Conservation (phyloP, 2,113 vertebrate genomes). For the Psittacula cyanocephala region DNA sequence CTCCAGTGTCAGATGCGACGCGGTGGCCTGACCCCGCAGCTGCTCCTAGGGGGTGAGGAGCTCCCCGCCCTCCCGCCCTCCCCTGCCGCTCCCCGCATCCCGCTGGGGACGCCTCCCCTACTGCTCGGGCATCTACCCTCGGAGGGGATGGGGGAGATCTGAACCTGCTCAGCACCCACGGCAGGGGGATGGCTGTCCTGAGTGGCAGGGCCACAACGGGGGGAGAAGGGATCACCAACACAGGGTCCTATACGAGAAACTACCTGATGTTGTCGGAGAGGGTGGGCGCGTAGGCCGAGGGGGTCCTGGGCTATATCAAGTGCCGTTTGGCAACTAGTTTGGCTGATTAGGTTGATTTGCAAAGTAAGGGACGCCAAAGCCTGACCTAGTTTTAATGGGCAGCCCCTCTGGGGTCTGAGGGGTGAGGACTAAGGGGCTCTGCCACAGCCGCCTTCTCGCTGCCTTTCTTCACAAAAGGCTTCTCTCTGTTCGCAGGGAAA, state of each 20-base stretch:
- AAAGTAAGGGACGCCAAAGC: background rate
- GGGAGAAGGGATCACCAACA: background rate
- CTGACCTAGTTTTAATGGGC: background rate
- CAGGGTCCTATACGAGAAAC: background rate
- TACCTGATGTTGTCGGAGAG: rapidly evolving
- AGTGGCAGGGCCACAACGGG: background rate
- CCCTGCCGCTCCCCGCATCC: background rate
- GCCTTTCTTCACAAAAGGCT: background rate
- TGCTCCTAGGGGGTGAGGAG: background rate
- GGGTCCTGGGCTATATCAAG: background rate
- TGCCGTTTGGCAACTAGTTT: background rate
- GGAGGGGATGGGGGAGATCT: background rate
- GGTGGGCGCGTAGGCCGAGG: rapidly evolving
- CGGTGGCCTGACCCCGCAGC: background rate
- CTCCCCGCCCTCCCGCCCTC: background rate
- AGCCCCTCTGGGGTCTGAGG: background rate
- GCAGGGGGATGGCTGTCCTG: background rate
- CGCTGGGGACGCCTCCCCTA: background rate
- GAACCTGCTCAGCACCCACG: background rate
- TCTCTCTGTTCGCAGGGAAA: background rate
- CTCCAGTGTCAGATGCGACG: background rate
- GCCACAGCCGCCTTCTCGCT: background rate
- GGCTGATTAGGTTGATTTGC: background rate
- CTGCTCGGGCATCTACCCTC: background rate
- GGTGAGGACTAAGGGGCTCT: background rate